These are phyloP conservation scores for Cebus imitator DNA, from an alignment of 2,113 vertebrate species.

Conservation along the genomic window DNA sequence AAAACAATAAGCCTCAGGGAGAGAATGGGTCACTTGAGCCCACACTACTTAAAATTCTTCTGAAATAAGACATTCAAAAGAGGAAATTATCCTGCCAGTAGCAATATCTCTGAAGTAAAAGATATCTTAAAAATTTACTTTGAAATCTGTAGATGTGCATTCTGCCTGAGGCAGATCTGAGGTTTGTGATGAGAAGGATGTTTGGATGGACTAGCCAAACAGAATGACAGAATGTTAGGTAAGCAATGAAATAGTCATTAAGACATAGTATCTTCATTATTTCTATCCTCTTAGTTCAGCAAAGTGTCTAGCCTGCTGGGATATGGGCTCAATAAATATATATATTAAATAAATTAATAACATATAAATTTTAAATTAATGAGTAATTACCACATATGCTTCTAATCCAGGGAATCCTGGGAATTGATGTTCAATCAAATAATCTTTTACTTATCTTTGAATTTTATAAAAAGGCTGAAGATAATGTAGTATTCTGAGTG, in stretches of 20 bases:
- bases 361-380: constrained; percentile 13
- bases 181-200: not conserved
- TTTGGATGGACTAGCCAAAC: not conserved
- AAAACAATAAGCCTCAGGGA: not conserved
- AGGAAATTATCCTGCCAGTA: constrained; percentile 19
- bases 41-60: constrained; percentile 46
- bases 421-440: constrained; percentile 23
- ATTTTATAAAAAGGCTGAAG: constrained; percentile 14
- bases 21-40: not conserved
- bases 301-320: not conserved
- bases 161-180: not conserved
- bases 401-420: constrained; percentile 12
- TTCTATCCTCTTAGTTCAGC: not conserved
- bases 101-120: not conserved
- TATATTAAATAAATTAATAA: not conserved
- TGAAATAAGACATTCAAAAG: not conserved
- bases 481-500: not conserved
- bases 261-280: not conserved
- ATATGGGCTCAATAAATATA: not conserved
- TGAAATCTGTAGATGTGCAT: not conserved
- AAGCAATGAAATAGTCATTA: not conserved
- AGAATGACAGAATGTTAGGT: not conserved
- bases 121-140: not conserved
- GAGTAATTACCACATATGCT: not conserved
- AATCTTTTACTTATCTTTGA: not conserved